Percentiles rank a stretch among this genome's conserved stretches.
These are phyloP conservation scores for Drosophila anomelani DNA, from an alignment of 2,888 invertebrate species.

Conservation along the genomic window DNA sequence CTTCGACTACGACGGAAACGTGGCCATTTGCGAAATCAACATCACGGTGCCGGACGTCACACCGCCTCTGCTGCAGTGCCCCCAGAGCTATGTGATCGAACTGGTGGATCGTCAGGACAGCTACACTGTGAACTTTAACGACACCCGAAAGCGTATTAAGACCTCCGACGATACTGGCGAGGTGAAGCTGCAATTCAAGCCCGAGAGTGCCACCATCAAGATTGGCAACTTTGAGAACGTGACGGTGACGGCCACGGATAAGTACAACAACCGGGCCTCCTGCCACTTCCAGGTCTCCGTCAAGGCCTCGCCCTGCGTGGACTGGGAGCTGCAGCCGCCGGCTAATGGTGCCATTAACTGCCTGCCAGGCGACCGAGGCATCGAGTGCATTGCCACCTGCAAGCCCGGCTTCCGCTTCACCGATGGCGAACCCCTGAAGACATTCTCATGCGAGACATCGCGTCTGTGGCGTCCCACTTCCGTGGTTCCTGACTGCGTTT, in stretches of 20 bases:
- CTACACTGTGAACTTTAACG: slow-evolving; percentile 96
- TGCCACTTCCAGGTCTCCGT: slow-evolving; percentile 98
- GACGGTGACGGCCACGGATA: slow-evolving; percentile 94
- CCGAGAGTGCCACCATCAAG: slow-evolving; percentile 93
- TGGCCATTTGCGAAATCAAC: slow-evolving; percentile 98
- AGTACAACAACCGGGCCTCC: slow-evolving; percentile 93
- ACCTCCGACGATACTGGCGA: slow-evolving; percentile 95
- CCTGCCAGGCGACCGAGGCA: slow-evolving; percentile 90
- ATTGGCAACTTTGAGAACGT: slow-evolving; percentile 96
- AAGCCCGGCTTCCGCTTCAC: slow-evolving; percentile 95
- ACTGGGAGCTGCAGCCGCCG: slow-evolving; percentile 96
- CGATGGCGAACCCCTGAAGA: slow-evolving; percentile 94
- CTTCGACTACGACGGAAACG: slow-evolving; percentile 98
- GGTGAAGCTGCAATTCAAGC: slow-evolving; percentile 92
- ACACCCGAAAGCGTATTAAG: slow-evolving; percentile 93
- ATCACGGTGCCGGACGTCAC: slow-evolving; percentile 97
- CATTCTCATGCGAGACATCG: slow-evolving; percentile 93
- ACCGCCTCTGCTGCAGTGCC: slow-evolving; percentile 95
- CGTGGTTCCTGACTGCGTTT: slow-evolving; percentile 97
- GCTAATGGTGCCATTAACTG: slow-evolving; percentile 95
- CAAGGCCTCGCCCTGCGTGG: slow-evolving; percentile 96
- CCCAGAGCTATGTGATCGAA: slow-evolving; percentile 97
- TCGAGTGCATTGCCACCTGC: slow-evolving; percentile 95
- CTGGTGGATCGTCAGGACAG: slow-evolving; percentile 95
- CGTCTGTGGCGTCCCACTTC: slow-evolving; percentile 94